Conservation (phyloP, 2,113 vertebrate species). For the Serilophus lunatus region DNA sequence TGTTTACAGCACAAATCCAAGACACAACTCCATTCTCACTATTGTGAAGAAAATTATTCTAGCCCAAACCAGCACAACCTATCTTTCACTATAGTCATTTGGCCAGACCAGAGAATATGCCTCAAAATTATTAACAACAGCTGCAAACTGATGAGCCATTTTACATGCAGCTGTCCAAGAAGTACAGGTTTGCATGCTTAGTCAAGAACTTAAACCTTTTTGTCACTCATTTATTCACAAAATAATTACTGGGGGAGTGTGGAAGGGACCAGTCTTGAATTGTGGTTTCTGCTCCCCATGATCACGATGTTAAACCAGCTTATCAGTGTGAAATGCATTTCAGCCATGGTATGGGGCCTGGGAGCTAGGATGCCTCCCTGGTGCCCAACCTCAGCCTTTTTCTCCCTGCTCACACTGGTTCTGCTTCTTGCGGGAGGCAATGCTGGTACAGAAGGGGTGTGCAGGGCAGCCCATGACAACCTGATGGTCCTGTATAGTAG, state of each 20-base stretch:
- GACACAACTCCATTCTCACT: background rate
- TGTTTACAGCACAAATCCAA: background rate
- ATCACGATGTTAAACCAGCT: background rate
- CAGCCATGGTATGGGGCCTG: background rate
- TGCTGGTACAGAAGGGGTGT: rapidly evolving
- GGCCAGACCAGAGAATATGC: background rate
- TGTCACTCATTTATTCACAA: background rate
- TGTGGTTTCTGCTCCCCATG: background rate
- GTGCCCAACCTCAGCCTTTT: background rate
- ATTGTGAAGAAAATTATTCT: background rate
- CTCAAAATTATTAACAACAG: background rate
- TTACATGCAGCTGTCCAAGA: background rate
- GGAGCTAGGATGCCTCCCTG: background rate
- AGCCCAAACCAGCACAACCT: background rate
- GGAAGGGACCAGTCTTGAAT: background rate
- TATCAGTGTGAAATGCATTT: background rate
- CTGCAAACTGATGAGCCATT: background rate
- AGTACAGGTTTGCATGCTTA: background rate
- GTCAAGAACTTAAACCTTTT: background rate
- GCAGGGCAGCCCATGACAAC: background rate
- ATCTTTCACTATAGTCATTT: background rate
- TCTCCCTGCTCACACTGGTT: background rate
- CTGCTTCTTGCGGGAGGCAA: background rate
- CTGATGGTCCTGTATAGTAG: background rate
- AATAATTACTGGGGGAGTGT: background rate